Evolutionary conservation across 2,113 vertebrate genomes (phyloP).

Genomic region (Cavia porcellus): DNA sequence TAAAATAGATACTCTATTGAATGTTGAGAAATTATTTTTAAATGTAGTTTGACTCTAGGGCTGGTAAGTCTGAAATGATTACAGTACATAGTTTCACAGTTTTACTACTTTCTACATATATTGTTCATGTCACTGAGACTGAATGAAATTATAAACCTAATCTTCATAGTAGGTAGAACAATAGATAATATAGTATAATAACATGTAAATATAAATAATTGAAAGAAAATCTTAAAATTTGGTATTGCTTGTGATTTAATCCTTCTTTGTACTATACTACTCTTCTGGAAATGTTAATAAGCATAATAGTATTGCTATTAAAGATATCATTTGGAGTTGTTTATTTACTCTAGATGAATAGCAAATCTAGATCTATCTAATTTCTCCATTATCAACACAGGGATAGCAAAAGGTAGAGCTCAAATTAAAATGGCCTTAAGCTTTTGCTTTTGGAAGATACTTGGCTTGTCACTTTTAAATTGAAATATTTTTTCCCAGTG

Average conservation of each 20-base stretch:
- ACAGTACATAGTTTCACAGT: not conserved
- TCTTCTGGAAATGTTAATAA: slow-evolving; percentile 46
- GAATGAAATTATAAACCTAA: slow-evolving; percentile 7
- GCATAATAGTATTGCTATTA: not conserved
- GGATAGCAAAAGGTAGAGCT: not conserved
- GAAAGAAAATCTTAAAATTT: not conserved
- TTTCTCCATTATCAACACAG: not conserved
- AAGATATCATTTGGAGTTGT: slow-evolving; percentile 45
- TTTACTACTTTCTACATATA: not conserved
- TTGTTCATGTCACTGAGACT: not conserved
- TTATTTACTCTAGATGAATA: slow-evolving; percentile 53
- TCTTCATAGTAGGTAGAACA: not conserved
- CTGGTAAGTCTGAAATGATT: slow-evolving; percentile 29
- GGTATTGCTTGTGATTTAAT: not conserved
- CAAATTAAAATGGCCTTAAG: slow-evolving; percentile 54
- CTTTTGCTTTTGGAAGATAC: slow-evolving; percentile 46
- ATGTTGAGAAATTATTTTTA: slow-evolving; percentile 39
- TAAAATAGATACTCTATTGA: slow-evolving; percentile 24
- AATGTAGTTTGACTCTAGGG: slow-evolving; percentile 16
- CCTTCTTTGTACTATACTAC: not conserved
- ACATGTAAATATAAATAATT: not conserved
- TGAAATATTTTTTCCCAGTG: not conserved
- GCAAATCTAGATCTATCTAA: slow-evolving; percentile 37
- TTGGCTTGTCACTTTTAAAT: slow-evolving; percentile 35
- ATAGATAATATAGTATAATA: not conserved